Evolutionary conservation across 53 echinoderm and acorn worm species (phyloP), one percentile per base, ranked within the genome.

Genomic region (Antedon mediterranea): DNA sequence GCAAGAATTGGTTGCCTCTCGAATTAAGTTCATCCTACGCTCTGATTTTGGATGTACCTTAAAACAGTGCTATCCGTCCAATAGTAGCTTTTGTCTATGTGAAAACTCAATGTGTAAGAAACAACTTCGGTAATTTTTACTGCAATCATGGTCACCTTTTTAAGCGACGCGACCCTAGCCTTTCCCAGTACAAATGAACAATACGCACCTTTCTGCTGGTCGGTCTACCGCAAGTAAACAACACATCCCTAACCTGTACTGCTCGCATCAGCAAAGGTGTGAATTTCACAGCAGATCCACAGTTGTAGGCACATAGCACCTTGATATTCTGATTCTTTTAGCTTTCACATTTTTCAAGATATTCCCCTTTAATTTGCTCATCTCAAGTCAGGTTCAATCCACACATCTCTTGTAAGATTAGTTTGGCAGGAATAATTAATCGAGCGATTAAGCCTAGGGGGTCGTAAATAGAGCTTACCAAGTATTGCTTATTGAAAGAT

Each of bases 1-100:
- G 32, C 41, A 28, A 79, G 78, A 32, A 79, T 32, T 31, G 13
- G 83, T 79, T 6, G 57, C 79, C 41, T 83, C 83, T 18, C 76
- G 31, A 34, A 86, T 86, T 26, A 79, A 76, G 41, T 79, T 75
- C 31, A 86, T 78, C 29, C 83, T 43, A 34, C 33, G 32, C 32
- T 1, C 27, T 78, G 82, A 34, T 83, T 83, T 26, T 44, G 34
- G 11, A 87, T 87, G 72, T 83, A 87, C 73, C 78, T 82, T 71
- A 86, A 79, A 3, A 87, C 87, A 32, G 73, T 82, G 71, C 82
- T 82, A 71, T 86, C 86, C 0, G 74, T 73, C 82, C 86, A 86
- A 72, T 34, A 85, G 13, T 44, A 28, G 28, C 30, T 43, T 0
- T 44, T 42, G 30, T 44, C 14, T 0, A 78, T 20, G 27, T 42